Conservation (phyloP, 2,888 invertebrate species). For the Drosophila formosana region DNA sequence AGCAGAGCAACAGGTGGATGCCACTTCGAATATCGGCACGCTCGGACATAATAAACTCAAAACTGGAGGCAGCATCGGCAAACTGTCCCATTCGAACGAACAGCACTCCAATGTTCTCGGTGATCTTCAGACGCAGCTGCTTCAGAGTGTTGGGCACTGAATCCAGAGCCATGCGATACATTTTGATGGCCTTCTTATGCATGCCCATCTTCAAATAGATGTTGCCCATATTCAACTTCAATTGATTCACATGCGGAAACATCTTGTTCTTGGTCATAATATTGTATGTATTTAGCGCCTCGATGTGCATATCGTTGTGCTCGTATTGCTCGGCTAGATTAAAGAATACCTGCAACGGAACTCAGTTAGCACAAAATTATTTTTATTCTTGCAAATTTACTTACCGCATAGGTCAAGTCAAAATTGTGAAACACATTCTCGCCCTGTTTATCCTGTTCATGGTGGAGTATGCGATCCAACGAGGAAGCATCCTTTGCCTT, state of each 20-base stretch:
- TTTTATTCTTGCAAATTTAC: background rate
- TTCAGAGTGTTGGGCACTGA: constrained; percentile 97
- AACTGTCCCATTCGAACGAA: constrained; percentile 98
- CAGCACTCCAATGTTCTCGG: constrained; percentile 96
- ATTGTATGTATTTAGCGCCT: constrained; percentile 98
- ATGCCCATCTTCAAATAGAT: constrained; percentile 97
- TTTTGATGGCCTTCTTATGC: constrained; percentile 97
- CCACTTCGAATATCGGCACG: constrained; percentile 95
- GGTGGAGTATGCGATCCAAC: constrained; percentile 94
- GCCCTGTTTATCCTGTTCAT: constrained; percentile 96
- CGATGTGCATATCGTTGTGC: constrained; percentile 96
- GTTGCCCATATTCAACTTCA: constrained; percentile 99
- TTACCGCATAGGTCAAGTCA: constrained; percentile 97
- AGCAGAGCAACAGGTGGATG: constrained; percentile 94
- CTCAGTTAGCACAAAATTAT: background rate
- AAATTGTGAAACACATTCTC: constrained; percentile 96
- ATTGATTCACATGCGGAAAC: constrained; percentile 96
- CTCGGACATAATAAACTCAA: constrained; percentile 99
- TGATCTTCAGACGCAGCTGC: constrained; percentile 96
- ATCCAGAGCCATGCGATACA: constrained; percentile 99
- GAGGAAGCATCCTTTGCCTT: constrained; percentile 98
- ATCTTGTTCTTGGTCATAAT: constrained; percentile 96
- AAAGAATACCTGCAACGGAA: constrained; percentile 91
- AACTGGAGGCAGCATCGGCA: constrained; percentile 97
- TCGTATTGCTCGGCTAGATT: constrained; percentile 98